phyloP scores from a whole-genome alignment of 2,113 vertebrate genomes.

The Solea senegalensis region DNA sequence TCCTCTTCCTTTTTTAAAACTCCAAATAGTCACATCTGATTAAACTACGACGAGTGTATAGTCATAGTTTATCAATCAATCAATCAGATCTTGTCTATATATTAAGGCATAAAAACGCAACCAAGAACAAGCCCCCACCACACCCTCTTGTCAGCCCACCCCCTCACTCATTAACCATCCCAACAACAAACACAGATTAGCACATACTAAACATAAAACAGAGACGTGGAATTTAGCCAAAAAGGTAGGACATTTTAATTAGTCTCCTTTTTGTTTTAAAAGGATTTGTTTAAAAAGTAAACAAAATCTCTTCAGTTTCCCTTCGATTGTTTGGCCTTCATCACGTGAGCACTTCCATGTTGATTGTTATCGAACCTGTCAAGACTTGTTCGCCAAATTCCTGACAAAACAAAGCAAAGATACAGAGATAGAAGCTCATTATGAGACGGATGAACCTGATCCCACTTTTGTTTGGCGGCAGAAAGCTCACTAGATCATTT shows the following conservation, averaged over 20 bases:
- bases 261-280: background rate
- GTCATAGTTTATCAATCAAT: no score
- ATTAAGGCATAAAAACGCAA: no score
- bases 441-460: background rate
- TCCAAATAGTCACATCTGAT: no score
- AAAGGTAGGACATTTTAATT: no score
- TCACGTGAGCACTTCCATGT: background rate
- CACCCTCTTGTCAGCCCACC: no score
- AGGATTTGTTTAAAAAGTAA: background rate
- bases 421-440: slow-evolving; percentile 4
- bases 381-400: slow-evolving; percentile 33
- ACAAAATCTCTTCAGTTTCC: background rate
- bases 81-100: no score
- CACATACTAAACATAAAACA: no score
- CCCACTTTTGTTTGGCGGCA: background rate
- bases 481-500: background rate
- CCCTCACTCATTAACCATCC: no score
- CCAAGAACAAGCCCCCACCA: no score
- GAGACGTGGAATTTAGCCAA: no score
- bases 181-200: no score
- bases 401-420: slow-evolving; percentile 11
- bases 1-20: background rate
- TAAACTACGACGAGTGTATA: no score
- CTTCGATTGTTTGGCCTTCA: slow-evolving; percentile 5
- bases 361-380: slow-evolving; percentile 45